Percentiles rank a stretch among this genome's conserved stretches.
These are phyloP conservation scores for Myotis daubentonii DNA, from an alignment of 2,797 vertebrate species.

Conservation along the genomic window DNA sequence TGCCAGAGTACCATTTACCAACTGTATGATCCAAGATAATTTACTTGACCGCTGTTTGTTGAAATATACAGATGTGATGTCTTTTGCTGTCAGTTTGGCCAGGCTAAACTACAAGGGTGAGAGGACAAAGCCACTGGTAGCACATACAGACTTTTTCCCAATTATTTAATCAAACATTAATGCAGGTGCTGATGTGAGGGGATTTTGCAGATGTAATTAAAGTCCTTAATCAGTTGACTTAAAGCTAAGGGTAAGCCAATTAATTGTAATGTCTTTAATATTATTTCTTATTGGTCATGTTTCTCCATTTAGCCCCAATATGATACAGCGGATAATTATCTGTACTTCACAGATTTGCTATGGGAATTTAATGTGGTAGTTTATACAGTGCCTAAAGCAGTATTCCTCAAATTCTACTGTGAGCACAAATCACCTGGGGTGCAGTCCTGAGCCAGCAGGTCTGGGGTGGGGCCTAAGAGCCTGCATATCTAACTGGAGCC, in stretches of 20 bases:
- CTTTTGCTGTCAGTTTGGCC: not conserved
- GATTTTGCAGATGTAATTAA: not conserved
- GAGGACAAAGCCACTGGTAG: not conserved
- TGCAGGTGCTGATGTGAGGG: not conserved
- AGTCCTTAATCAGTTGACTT: not conserved
- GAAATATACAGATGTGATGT: conserved; percentile 13
- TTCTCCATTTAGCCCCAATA: not conserved
- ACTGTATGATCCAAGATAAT: not conserved
- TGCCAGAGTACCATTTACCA: not conserved
- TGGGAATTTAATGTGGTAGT: not conserved
- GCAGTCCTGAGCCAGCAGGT: not conserved
- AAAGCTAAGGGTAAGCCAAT: not conserved
- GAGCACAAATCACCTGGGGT: not conserved
- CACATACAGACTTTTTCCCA: not conserved
- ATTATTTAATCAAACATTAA: not conserved
- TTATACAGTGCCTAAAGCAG: not conserved
- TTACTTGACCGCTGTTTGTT: not conserved
- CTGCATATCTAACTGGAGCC: not conserved
- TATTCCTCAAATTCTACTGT: not conserved
- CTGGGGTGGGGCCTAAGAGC: not conserved
- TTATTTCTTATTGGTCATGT: not conserved
- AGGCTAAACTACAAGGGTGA: not conserved
- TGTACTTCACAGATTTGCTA: not conserved
- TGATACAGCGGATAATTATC: not conserved
- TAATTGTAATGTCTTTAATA: not conserved